Base-by-base conservation (phyloP, 2,888 invertebrate species). In the Amiota communis region DNA sequence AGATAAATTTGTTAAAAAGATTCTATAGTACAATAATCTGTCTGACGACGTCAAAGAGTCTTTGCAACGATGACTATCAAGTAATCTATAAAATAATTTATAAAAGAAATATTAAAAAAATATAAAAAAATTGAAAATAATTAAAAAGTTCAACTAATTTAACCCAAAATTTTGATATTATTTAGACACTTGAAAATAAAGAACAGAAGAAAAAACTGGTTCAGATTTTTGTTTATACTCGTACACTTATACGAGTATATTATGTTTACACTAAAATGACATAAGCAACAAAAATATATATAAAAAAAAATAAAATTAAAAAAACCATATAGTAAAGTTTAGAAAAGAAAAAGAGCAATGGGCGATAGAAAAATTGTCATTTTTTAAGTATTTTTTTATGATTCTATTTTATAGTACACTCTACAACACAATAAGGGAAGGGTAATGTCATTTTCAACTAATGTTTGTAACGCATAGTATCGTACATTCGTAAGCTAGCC, bases 81-180 rank as follows among this genome's bases (percentile, higher is more conserved):
- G 17, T 11, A 59, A 17, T 59, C 59, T 17, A 17, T 15, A n/a
- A n/a, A 53, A 53, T 13, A n/a, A 56, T 48, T 17, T 51, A 48
- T 47, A 63, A 69, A n/a, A 76, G 75, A 80, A 81, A 77, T 75
- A 76, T 84, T 85, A 77, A 84, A 85, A 85, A 85, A 81, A 36
- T 6, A 36, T 4, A 36, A 36, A 36, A 6, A 36, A 84, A 80
- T 78, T 84, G 80, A 77, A 81, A 80, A 74, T 75, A 79, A 83
- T 85, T 82, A 20, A 79, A 84, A 77, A 80, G 82, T 81, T 85
- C 86, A 85, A 77, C 76, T 80, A 76, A 77, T 80, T 80, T 83
- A 77, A 82, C 77, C 84, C 67, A 51, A 68, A 69, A 36, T 4
- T 36, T 4, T 36, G n/a, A n/a, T 36, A 36, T 6, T 36, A 36